Percentiles rank a stretch among this genome's conserved stretches.
Evolutionary conservation across 2,888 invertebrate genomes (phyloP).

Genomic region (Volucella inanis): DNA sequence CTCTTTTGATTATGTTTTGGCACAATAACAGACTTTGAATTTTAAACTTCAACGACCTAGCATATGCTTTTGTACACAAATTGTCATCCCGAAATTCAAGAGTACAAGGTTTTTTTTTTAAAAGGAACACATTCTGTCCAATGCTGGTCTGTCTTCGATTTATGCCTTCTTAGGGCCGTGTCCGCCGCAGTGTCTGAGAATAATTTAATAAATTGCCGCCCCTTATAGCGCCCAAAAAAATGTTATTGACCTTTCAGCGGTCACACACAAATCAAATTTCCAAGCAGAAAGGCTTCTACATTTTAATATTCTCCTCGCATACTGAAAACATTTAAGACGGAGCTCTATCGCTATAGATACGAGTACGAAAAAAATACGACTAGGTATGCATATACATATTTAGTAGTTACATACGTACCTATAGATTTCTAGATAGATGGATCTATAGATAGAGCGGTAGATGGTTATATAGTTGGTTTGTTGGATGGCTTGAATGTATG

Average conservation of each 20-base stretch:
- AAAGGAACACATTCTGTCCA: no score
- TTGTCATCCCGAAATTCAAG: no score
- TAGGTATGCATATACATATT: no score
- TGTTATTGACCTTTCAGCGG: conserved; percentile 49
- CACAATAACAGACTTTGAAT: no score
- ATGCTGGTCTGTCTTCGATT: neutral
- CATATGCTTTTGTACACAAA: no score
- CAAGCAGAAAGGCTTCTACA: conserved; percentile 21
- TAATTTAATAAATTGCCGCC: conserved; percentile 61
- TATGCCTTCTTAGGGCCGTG: conserved; percentile 3
- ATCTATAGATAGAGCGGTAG: neutral
- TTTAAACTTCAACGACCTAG: no score
- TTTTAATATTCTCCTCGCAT: conserved; percentile 64
- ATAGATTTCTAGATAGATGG: no score
- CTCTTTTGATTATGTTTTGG: no score
- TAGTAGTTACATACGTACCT: no score
- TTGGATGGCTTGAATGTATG: no score
- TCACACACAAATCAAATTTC: conserved; percentile 57
- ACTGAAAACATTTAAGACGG: conserved; percentile 56
- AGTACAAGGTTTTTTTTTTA: no score
- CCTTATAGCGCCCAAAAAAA: conserved; percentile 34
- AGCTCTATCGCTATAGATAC: conserved; percentile 10
- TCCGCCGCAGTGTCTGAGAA: conserved; percentile 9
- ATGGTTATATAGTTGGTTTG: no score
- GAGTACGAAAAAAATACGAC: neutral